Evolutionary conservation across 1,140 invertebrate genomes (phyloP), one percentile per base, ranked within the genome.

Genomic region (Eupristina koningsbergeri): DNA sequence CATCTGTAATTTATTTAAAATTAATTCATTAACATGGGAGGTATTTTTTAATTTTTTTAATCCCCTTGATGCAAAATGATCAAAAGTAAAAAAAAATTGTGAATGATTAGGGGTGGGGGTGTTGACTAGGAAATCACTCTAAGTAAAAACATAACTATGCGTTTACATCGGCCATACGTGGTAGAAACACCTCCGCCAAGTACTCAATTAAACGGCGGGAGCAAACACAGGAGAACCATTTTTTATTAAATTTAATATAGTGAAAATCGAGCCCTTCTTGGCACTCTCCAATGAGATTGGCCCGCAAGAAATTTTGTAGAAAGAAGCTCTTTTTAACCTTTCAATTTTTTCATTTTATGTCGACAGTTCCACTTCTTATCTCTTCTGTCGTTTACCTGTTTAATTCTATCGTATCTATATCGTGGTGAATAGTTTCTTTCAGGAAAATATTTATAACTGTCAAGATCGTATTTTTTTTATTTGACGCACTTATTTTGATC

Each of bases 221-320:
- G 50, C 8, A 63, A 63, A 63, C 31, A 0, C 17, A 5, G 13
- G 6, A 41, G 67, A 5, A 22, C 26, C 34, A 11, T 34, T 19
- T 29, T 31, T 2, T 34, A 5, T 31, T 64, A 8, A 6, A 31
- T 64, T 64, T 64, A 64, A 34, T 34, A 34, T 19, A 36, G 36
- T 6, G 3, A 39, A 13, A 36, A 41, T 6, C 19, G 22, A 17
- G 17, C 13, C n/a, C 53, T 3, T 9, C 34, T 11, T 1, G 63
- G 29, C 11, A 15, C 7, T 45, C 19, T 29, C 71, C 50, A 74
- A 74, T 74, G 71, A 74, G 71, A 74, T 74, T 74, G 71, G 45
- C 9, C 53, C 7, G 5, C 17, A 19, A 36, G 39, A 19, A 11
- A 39, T 0, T 39, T 11, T 9, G 53, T n/a, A n/a, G n/a, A n/a